Percentiles rank a stretch among this genome's conserved stretches.
These are phyloP conservation scores for Ascaphus truei DNA, from an alignment of 2,113 vertebrate genomes.

Conservation along the genomic window DNA sequence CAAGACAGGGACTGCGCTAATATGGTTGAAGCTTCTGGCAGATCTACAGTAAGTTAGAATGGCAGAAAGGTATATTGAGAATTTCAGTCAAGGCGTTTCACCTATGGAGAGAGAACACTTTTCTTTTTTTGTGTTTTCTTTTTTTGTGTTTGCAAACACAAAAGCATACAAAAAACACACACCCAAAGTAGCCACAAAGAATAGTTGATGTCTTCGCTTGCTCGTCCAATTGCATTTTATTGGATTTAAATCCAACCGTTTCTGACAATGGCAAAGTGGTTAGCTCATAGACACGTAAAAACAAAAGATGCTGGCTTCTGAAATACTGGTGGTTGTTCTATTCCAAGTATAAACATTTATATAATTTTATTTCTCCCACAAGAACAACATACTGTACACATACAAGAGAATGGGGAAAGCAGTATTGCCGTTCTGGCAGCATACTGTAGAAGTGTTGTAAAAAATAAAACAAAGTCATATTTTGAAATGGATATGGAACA, in stretches of 20 bases:
- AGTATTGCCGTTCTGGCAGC: neutral
- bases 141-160: too few species aligned
- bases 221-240: too few species aligned
- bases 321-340: neutral
- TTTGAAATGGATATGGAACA: neutral
- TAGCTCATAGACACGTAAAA: neutral
- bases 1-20: too few species aligned
- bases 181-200: too few species aligned
- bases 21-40: too few species aligned
- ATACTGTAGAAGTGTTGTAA: neutral
- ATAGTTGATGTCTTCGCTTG: too few species aligned
- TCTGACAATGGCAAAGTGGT: neutral
- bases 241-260: neutral
- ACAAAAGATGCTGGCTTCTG: neutral
- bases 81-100: too few species aligned
- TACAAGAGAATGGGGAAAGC: neutral
- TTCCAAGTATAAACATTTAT: neutral
- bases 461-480: neutral
- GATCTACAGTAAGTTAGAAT: too few species aligned
- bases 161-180: too few species aligned
- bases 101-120: too few species aligned
- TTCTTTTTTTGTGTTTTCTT: too few species aligned
- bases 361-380: neutral
- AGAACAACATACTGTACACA: neutral
- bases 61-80: too few species aligned